Conservation (phyloP, 2,113 vertebrate genomes). For the Tonatia bakeri region DNA sequence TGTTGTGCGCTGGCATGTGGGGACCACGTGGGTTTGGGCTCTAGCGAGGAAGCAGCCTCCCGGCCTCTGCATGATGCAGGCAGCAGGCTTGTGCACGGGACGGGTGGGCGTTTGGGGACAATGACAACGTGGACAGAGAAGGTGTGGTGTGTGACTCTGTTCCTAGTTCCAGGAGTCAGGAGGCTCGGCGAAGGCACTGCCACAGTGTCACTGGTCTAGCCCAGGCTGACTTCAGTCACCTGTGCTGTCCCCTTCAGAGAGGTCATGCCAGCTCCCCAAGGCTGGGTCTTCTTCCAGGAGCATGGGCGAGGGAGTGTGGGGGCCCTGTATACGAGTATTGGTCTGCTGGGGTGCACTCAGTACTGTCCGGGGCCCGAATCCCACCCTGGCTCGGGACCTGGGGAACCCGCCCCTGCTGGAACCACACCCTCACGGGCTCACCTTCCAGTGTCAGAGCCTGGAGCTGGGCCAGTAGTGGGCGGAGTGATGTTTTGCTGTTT, state of each 20-base stretch:
- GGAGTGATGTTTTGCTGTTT: neutral
- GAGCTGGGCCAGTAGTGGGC: accelerated
- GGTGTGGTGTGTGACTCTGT: neutral
- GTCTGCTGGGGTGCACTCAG: neutral
- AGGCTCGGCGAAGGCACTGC: neutral
- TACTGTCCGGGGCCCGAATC: neutral
- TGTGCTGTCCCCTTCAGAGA: accelerated
- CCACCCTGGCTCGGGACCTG: neutral
- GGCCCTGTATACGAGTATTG: neutral
- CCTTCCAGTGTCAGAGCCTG: neutral
- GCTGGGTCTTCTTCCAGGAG: neutral
- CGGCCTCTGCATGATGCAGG: neutral
- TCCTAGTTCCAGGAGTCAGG: neutral
- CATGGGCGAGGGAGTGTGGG: accelerated
- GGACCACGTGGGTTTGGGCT: accelerated
- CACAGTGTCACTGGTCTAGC: neutral
- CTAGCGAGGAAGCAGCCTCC: neutral
- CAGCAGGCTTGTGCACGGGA: accelerated
- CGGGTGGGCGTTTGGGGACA: neutral
- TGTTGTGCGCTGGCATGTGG: accelerated
- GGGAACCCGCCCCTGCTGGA: neutral
- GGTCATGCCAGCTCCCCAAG: neutral
- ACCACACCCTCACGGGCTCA: neutral
- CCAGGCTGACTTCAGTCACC: neutral
- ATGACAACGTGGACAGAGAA: neutral